Evolutionary conservation across 1,140 invertebrate genomes (phyloP).

Genomic region (Macrotrachela quadricornifera): DNA sequence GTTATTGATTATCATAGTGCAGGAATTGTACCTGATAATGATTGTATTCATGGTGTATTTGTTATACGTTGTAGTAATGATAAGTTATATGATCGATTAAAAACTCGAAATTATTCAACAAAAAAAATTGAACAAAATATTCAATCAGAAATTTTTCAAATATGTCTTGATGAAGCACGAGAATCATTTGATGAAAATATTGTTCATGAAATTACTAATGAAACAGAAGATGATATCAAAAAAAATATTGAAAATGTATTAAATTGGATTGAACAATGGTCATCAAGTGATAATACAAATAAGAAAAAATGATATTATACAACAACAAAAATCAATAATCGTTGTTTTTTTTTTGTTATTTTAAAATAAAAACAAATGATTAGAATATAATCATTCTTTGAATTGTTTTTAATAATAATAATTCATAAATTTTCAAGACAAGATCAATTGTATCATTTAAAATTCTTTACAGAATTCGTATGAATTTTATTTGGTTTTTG

Average conservation of each 20-base stretch:
- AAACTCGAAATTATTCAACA: conserved; percentile 53
- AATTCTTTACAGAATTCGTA: too few species aligned
- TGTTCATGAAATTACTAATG: conserved; percentile 56
- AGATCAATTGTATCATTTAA: too few species aligned
- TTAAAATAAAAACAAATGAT: too few species aligned
- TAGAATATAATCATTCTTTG: too few species aligned
- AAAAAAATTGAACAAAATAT: conserved; percentile 82
- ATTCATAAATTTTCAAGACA: too few species aligned
- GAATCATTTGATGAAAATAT: conserved; percentile 60
- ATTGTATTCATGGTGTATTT: conserved; percentile 82
- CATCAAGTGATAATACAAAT: conserved; percentile 27
- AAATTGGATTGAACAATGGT: conserved; percentile 62
- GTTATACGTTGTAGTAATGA: conserved; percentile 72
- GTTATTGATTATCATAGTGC: conserved; percentile 87
- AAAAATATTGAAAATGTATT: conserved; percentile 55
- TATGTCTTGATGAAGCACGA: conserved; percentile 67
- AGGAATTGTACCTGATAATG: conserved; percentile 77
- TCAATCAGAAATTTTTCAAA: conserved; percentile 90
- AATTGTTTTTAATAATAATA: too few species aligned
- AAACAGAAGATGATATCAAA: conserved; percentile 52
- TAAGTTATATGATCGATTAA: conserved; percentile 60
- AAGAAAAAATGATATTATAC: background rate
- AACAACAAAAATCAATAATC: too few species aligned
- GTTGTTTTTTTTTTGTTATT: too few species aligned
- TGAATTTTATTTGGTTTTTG: too few species aligned